Evolutionary conservation across 2,113 vertebrate species (phyloP).

Genomic region (Eleginops maclovinus): DNA sequence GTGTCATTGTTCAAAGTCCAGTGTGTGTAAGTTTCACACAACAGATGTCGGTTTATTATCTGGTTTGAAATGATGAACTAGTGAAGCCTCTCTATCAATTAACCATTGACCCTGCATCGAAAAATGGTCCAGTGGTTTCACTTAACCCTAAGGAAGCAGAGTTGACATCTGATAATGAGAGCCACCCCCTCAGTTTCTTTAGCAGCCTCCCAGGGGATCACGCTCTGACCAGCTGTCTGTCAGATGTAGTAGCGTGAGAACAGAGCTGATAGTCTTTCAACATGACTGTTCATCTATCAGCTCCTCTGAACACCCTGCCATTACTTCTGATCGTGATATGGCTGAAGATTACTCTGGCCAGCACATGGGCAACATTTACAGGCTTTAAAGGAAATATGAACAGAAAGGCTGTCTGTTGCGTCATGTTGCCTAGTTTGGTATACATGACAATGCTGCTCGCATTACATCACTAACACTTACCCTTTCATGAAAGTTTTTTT

Average conservation of each 20-base stretch:
- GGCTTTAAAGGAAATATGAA: slow-evolving; percentile 27
- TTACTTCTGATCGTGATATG: slow-evolving; percentile 46
- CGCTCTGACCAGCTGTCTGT: slow-evolving; percentile 37
- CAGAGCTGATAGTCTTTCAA: slow-evolving; percentile 55
- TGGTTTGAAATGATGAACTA: not conserved
- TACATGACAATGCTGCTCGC: not conserved
- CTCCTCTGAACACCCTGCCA: slow-evolving; percentile 34
- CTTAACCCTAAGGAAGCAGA: not conserved
- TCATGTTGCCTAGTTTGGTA: slow-evolving; percentile 23
- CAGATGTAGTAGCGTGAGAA: slow-evolving; percentile 53
- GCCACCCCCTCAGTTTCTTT: not conserved
- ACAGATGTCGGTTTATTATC: too few relatives aligned
- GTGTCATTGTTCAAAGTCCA: too few relatives aligned
- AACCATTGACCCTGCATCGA: too few relatives aligned
- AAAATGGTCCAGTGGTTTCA: not conserved
- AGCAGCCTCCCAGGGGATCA: not conserved
- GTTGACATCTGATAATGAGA: slow-evolving; percentile 29
- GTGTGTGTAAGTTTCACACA: too few relatives aligned
- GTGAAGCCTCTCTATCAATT: not conserved
- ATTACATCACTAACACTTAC: not conserved
- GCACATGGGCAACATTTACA: not conserved
- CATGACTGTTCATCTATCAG: slow-evolving; percentile 42
- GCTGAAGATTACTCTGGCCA: slow-evolving; percentile 35
- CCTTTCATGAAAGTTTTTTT: not conserved
- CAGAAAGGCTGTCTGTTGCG: not conserved